Base-by-base conservation (phyloP, 1,140 invertebrate species). In the Epicauta chinensis region DNA sequence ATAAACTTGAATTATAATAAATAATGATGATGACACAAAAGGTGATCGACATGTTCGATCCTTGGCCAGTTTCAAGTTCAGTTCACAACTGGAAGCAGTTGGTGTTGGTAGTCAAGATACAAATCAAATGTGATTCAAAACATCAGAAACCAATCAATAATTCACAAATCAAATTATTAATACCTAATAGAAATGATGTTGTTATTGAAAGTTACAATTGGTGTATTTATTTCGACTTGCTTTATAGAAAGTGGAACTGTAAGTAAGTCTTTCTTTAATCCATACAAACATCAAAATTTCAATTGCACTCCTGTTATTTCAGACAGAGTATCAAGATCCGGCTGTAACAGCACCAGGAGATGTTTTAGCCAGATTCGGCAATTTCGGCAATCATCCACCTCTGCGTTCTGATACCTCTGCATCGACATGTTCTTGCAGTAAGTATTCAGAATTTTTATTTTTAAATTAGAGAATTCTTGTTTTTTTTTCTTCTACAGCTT, bases 341-440 rank as follows among this genome's bases (percentile, higher is more conserved):
- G n/a, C 47, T 51, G 7, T 39, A 53, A 14, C 51, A 59, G 16
- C 48, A 50, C 7, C 7, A 23, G n/a, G n/a, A n/a, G n/a, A n/a
- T n/a, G n/a, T n/a, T n/a, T 23, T 23, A n/a, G 45, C 59, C 13
- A 57, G 51, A 38, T 66, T 66, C 49, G 61, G 58, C 12, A 56
- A 42, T 51, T 55, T 37, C 14, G 57, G 60, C 39, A 68, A 69
- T 41, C 58, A 62, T 7, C 64, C 65, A 36, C 66, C 68, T 10
- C 68, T 68, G n/a, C 51, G 60, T 41, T 70, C 72, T 58, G 71
- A 73, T 51, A 71, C 71, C 12, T 70, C 71, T 30, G 37, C 68
- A 10, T 67, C 70, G 11, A 36, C 63, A 4, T 73, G 71, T 51
- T 62, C 58, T 38, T 73, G 71, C 60, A 63, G 71, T 73, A 64